Percentiles rank a stretch among this genome's conserved stretches.
These are phyloP conservation scores for mouse (Mus musculus) DNA, from an alignment of 2,113 vertebrate species.

Conservation along the genomic window GRCm39 chr2:169849001-169849500, in stretches of 20 bases:
- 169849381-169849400: background rate
- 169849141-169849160: rapidly evolving
- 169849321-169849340: background rate
- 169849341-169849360: background rate
- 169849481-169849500: constrained; percentile 56
- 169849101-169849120: background rate
- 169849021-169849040: background rate
- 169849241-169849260: background rate
- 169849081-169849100: too few species aligned
- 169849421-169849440: background rate
- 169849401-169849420: rapidly evolving
- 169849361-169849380: background rate
- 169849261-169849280: rapidly evolving
- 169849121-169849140: background rate
- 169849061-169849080: background rate
- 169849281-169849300: background rate
- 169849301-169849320: background rate
- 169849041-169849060: rapidly evolving
- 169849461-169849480: background rate
- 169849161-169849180: background rate
- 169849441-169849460: background rate
- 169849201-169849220: background rate
- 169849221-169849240: background rate
- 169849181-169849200: background rate
- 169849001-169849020: background rate